Base-by-base conservation (phyloP, 2,113 vertebrate genomes). In the Coptodon bakossiorum region DNA sequence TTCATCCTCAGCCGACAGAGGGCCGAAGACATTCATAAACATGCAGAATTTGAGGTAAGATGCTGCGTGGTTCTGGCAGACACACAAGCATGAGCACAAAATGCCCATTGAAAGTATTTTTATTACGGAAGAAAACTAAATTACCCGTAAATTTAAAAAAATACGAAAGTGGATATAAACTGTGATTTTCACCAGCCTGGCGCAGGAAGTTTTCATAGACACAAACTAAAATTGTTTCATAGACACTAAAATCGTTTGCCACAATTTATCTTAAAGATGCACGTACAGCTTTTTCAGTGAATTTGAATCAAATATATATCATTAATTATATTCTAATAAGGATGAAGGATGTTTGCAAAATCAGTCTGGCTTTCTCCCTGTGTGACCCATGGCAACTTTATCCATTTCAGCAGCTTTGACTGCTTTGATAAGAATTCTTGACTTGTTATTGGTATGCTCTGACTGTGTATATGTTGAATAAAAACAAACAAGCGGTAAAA, bases 11-110 rank as follows among this genome's bases (percentile, higher is more conserved):
- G 97, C 94, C 97, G 98, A 80, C 99, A 99, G 94, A 97, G 98
- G 89, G 98, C 99, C 11, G 99, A 99, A 94, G 98, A 99, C 94
- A 97, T 99, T 92, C 98, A 99, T 81, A 98, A 98, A 88, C 99
- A 99, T 31, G 98, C 98, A 10, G 98, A 99, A 92, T 99, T 99
- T 94, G 98, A 99, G 98, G 99, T 99, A 96, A 94, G 96, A 40
- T 27, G 12, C 38, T 40, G 24, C 48, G 27, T n/a, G 53, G 10
- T 31, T 71, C 7, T 52, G 45, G 45, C 16, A 78, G 50, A 78
- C 4, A 52, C 0, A 31, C 27, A 34, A 31, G 45, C 45, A 78
- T 52, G 43, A 78, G 27, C 9, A 78, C 45, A 78, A 78, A 78
- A 78, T 31, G 45, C 3, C 45, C 73, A 9, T 34, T 78, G 73